Evolutionary conservation across 2,797 vertebrate genomes (phyloP).

Genomic region (Poecilia wingei): DNA sequence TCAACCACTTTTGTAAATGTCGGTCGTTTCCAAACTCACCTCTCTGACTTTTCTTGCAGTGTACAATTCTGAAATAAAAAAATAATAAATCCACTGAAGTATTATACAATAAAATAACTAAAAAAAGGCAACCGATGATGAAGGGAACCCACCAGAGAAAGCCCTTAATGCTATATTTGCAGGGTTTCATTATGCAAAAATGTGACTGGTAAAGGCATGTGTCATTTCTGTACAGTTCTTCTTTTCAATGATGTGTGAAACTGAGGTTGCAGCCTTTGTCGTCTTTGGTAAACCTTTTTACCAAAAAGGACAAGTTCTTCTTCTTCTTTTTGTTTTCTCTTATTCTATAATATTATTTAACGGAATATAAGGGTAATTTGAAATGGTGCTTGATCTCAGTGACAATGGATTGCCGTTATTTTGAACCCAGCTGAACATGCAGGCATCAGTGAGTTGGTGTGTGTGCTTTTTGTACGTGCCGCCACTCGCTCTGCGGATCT

Average conservation of each 20-base stretch:
- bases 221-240: not conserved
- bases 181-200: not conserved
- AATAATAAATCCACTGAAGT: constrained; percentile 31
- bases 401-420: not conserved
- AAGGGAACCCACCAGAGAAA: not conserved
- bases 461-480: constrained; percentile 31
- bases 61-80: constrained; percentile 71
- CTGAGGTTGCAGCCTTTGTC: not conserved
- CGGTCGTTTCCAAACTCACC: constrained; percentile 58
- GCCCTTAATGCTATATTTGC: not conserved
- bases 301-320: not conserved
- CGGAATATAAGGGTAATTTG: not conserved
- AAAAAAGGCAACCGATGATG: constrained; percentile 9
- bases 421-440: constrained; percentile 9
- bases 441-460: constrained; percentile 35
- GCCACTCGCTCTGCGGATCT: constrained; percentile 73
- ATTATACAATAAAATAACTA: not conserved
- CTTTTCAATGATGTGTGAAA: too few species aligned
- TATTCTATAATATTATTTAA: not conserved
- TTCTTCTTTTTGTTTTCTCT: not conserved
- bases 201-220: not conserved
- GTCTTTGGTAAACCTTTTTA: not conserved
- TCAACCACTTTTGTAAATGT: not conserved
- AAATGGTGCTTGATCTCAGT: not conserved
- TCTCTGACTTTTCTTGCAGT: constrained; percentile 64